Evolutionary conservation across 30 jellyfish, hydroid and myxozoan species (phyloP).

Genomic region (Chrysaora quinquecirrha): DNA sequence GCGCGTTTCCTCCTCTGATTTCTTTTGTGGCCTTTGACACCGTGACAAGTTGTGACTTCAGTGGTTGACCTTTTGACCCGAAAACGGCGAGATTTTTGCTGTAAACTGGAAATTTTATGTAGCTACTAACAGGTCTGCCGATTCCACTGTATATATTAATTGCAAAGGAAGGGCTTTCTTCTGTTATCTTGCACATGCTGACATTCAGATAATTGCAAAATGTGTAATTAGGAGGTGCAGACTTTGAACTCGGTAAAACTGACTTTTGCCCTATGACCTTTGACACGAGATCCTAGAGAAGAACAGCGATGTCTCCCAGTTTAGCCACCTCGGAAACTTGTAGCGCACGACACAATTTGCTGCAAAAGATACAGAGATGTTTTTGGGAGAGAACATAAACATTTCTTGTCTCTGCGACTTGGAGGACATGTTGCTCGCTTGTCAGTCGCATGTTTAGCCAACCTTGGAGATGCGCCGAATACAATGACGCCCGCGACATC

Average conservation of each 20-base stretch:
- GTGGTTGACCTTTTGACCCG: slow-evolving; percentile 61
- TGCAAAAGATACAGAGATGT: too few species aligned
- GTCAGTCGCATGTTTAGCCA: too few species aligned
- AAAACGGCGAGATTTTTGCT: slow-evolving; percentile 49
- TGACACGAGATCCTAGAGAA: slow-evolving; percentile 53
- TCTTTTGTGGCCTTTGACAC: slow-evolving; percentile 73
- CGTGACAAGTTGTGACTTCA: slow-evolving; percentile 73
- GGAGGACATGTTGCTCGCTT: too few species aligned
- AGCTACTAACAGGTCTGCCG: slow-evolving; percentile 66
- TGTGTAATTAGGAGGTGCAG: slow-evolving; percentile 26
- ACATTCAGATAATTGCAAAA: slow-evolving; percentile 80
- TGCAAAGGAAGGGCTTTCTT: slow-evolving; percentile 57
- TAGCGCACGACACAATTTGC: too few species aligned
- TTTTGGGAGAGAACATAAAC: too few species aligned
- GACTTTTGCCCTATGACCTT: slow-evolving; percentile 46
- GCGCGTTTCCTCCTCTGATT: slow-evolving; percentile 80
- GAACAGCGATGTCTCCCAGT: too few species aligned
- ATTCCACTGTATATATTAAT: slow-evolving; percentile 77
- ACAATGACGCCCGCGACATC: too few species aligned
- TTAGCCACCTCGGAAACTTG: too few species aligned
- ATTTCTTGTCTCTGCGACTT: too few species aligned
- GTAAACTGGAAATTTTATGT: slow-evolving; percentile 75
- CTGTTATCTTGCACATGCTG: slow-evolving; percentile 84
- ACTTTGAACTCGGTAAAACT: slow-evolving; percentile 1
- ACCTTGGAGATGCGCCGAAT: too few species aligned